Evolutionary conservation across 2,113 vertebrate species (phyloP).

Genomic region (Rhodinocichla rosea): DNA sequence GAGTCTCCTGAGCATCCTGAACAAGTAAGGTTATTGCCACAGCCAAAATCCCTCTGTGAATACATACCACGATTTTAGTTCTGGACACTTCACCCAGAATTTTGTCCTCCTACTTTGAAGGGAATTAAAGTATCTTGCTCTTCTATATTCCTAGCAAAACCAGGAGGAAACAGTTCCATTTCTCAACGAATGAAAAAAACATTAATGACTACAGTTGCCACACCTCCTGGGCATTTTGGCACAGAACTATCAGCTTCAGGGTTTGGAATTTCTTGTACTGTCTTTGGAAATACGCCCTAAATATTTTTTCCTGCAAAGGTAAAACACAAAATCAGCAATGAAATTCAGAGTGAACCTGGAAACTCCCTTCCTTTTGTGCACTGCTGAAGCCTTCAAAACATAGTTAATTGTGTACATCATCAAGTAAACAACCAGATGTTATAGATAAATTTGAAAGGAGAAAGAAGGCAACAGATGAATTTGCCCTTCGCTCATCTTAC

Average conservation of each 20-base stretch:
- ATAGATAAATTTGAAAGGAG: background rate
- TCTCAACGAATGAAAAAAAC: background rate
- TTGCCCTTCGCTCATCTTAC: background rate
- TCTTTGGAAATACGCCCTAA: background rate
- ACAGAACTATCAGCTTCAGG: background rate
- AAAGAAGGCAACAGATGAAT: background rate
- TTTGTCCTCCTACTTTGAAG: background rate
- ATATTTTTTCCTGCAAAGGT: background rate
- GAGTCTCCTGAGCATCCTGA: background rate
- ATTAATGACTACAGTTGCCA: background rate
- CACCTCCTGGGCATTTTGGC: background rate
- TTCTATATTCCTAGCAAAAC: background rate
- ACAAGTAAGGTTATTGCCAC: accelerated
- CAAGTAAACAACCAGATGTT: background rate
- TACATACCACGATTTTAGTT: accelerated
- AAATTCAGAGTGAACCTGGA: background rate
- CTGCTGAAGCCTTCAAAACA: background rate
- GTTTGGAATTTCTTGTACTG: background rate
- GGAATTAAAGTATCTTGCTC: background rate
- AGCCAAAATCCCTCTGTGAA: background rate
- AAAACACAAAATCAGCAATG: background rate
- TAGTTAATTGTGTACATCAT: background rate
- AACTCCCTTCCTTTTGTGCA: background rate
- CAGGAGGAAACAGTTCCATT: background rate
- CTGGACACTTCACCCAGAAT: background rate